Base-by-base conservation (phyloP, 2,113 vertebrate species). In the Etheostoma spectabile region DNA sequence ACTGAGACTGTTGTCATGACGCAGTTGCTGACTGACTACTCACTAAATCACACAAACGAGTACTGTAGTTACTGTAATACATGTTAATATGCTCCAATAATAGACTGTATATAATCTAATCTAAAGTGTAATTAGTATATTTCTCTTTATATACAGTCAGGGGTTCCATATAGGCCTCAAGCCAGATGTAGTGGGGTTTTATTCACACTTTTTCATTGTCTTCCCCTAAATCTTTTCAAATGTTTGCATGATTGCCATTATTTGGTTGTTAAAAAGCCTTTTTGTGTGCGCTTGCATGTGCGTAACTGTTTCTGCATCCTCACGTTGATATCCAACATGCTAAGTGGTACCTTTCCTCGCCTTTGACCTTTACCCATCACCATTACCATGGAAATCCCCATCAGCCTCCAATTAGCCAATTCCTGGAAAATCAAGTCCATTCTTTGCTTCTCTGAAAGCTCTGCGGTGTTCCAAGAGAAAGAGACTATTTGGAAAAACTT, bases 371-470 rank as follows among this genome's bases (percentile, higher is more conserved):
- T 24, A n/a, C 18, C 7, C 57, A 52, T 83, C 45, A 48, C 60
- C 24, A 53, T 86, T 45, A 45, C 77, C 79, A 85, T 77, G 79
- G 68, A 66, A 53, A 66, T 73, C 0, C 3, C 21, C 30, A 67
- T 74, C 33, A 64, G 42, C 27, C 30, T 80, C 57, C 80, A 86
- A 66, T 85, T 73, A 81, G 52, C 55, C 18, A 33, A 14, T 80
- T 77, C 73, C 66, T 14, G 72, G 65, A 71, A 86, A 80, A 77
- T 48, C n/a, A 60, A 65, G 63, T 59, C 35, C 49, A 8, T 89
- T 84, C 66, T 88, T 69, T 84, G 42, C 69, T 83, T 88, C 74
- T 51, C n/a, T 6, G 84, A 83, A 87, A 74, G 51, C 38, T 56
- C 45, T n/a, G 53, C 46, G 27, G 56, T 27, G 53, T 53, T 86